Evolutionary conservation across 2,888 invertebrate species (phyloP), one percentile per base, ranked within the genome.

Genomic region (Azorinus chamasolen): DNA sequence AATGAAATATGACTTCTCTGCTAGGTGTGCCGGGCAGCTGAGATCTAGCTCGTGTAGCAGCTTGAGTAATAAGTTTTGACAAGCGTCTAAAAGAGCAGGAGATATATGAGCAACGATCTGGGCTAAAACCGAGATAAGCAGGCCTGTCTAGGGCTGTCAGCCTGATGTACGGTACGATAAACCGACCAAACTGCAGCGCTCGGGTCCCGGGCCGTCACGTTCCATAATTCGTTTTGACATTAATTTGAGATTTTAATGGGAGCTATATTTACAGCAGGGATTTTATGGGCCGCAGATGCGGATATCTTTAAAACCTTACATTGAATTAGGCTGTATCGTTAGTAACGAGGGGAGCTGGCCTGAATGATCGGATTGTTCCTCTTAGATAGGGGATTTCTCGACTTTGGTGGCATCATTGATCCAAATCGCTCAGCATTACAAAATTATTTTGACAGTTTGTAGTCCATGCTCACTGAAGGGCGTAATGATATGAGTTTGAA

Each of bases 251-350:
- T 80, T 73, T 80, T 80, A 76, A 77, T 80, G 73, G 76, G 73
- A 50, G 68, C 66, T 70, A 65, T 73, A 80, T 76, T 80, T 75
- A 70, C 80, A 69, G 59, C 80, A 70, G 76, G 80, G 76, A 77
- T 80, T 80, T 80, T 80, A 77, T 80, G 70, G 76, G 41, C 58
- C 65, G 50, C 80, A 80, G 80, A 80, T 80, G 80, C 59, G 80
- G 76, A 69, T 80, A 76, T 77, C 73, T 80, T 69, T 57, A 71
- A 74, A 71, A 55, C 79, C 74, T 62, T 70, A 70, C 79, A 70
- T 74, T 62, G 73, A 73, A 74, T 79, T 79, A 74, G 57, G 43
- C 53, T 46, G 37, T 53, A 69, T 69, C 61, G 32, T 46, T 53
- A 37, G 46, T 32, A 32, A 32, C 32, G 32, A 32, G 4, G 32